Evolutionary conservation across 2,113 vertebrate genomes (phyloP), one percentile per base, ranked within the genome.

Genomic region (Microcebus jonahi): DNA sequence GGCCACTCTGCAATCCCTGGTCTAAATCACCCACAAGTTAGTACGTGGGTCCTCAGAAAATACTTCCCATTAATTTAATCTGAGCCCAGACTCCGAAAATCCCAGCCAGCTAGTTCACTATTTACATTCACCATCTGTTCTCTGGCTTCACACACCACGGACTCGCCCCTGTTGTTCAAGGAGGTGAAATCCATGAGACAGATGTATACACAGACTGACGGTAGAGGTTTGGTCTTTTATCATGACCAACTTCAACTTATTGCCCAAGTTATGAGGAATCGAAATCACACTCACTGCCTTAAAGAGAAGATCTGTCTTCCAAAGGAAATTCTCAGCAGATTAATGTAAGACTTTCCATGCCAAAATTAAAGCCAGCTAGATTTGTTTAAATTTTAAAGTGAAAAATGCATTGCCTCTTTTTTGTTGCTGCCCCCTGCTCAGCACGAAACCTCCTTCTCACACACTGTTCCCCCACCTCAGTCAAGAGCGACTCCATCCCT

Each of bases 331-430:
- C 86, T 81, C 55, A 57, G 15, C 45, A 92, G 91, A 90, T 87
- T 94, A 85, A 75, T 77, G 5, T 57, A 93, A 95, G 77, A 63
- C 25, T 90, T 79, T 36, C 57, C 45, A 63, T 53, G 83, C 71
- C 90, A 77, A 94, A 93, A 84, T 67, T 31, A 94, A 98, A 97
- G 67, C 80, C 73, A 61, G 55, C 6, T 23, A 94, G 80, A 82
- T 61, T 82, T 95, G 96, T 95, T 97, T 94, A 95, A 75, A 95
- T 77, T 94, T 94, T 87, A 70, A 96, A 94, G 31, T 91, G 75
- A 92, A 96, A 97, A 94, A 87, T 81, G 48, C 14, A 31, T 18
- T 39, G 11, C 20, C 6, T 65, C 15, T 63, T 65, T 63, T 77
- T 34, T n/a, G 13, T 50, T 63, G 31, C 6, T 90, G 67, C 17